These are phyloP conservation scores for Aphelinus certus DNA, from an alignment of 1,140 invertebrate genomes.

Conservation along the genomic window DNA sequence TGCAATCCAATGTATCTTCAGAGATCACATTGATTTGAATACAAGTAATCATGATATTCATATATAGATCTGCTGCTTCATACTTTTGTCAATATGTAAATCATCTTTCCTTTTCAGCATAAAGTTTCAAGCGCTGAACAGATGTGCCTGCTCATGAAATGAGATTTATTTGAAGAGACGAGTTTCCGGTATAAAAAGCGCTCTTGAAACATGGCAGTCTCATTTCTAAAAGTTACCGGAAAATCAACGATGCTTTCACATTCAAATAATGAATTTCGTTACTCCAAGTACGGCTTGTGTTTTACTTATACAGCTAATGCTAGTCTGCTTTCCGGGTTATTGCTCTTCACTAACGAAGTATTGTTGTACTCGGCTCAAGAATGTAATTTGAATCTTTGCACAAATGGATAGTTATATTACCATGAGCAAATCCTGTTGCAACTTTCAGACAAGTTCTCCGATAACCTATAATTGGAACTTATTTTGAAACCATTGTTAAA, in stretches of 20 bases:
- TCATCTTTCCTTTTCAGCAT: slow-evolving; percentile 14
- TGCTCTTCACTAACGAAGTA: background rate
- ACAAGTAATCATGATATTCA: too few species aligned
- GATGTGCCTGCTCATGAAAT: background rate
- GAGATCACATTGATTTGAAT: too few species aligned
- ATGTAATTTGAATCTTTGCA: background rate
- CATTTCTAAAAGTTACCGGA: slow-evolving; percentile 7
- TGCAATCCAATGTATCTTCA: too few species aligned
- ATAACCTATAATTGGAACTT: too few species aligned
- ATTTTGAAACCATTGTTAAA: too few species aligned
- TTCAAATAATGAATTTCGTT: slow-evolving; percentile 20
- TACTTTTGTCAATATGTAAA: slow-evolving; percentile 2
- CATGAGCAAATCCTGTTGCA: too few species aligned
- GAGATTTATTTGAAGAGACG: slow-evolving; percentile 1
- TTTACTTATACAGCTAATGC: slow-evolving; percentile 15
- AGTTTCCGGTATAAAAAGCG: background rate
- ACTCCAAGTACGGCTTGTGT: background rate
- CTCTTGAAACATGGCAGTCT: background rate
- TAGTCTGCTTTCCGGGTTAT: background rate
- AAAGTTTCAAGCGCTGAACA: background rate
- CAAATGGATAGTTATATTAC: background rate
- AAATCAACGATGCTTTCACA: slow-evolving; percentile 19
- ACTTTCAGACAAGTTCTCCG: too few species aligned
- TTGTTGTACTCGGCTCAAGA: background rate
- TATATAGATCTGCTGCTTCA: too few species aligned